phyloP scores from a whole-genome alignment of 2,113 vertebrate genomes.

The Zapornia atra region DNA sequence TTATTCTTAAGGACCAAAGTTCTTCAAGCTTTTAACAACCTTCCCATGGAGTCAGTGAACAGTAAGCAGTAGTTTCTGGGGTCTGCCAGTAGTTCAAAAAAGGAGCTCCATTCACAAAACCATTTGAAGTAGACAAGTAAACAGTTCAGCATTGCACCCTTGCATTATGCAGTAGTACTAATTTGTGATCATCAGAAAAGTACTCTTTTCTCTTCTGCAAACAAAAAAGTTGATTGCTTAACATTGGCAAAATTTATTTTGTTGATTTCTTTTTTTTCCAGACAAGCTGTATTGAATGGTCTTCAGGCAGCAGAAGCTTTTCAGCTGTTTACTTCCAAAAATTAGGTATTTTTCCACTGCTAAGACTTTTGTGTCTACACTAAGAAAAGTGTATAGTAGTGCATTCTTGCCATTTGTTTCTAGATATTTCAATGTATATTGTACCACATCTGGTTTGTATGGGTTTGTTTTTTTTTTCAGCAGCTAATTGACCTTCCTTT shows the following conservation, averaged over 20 bases:
- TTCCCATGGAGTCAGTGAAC: not conserved
- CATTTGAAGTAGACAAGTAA: constrained; percentile 36
- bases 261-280: not conserved
- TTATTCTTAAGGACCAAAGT: not conserved
- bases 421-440: not conserved
- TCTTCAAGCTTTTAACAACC: not conserved
- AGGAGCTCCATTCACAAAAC: not conserved
- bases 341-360: not conserved
- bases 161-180: not conserved
- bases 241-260: not conserved
- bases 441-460: not conserved
- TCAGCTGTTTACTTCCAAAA: not conserved
- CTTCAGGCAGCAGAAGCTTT: not conserved
- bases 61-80: not conserved
- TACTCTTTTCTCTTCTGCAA: not conserved
- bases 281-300: not conserved
- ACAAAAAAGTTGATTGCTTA: not conserved
- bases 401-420: not conserved
- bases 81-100: not conserved
- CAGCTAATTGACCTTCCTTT: constrained; percentile 7
- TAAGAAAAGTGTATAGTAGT: not conserved
- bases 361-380: not conserved
- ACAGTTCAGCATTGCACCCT: not conserved
- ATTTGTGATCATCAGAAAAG: not conserved
- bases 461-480: not conserved